A percentile compares a stretch with the other conserved stretches of the same genome.
phyloP scores from a whole-genome alignment of 1,140 invertebrate genomes.

The Drosophila sucinea region DNA sequence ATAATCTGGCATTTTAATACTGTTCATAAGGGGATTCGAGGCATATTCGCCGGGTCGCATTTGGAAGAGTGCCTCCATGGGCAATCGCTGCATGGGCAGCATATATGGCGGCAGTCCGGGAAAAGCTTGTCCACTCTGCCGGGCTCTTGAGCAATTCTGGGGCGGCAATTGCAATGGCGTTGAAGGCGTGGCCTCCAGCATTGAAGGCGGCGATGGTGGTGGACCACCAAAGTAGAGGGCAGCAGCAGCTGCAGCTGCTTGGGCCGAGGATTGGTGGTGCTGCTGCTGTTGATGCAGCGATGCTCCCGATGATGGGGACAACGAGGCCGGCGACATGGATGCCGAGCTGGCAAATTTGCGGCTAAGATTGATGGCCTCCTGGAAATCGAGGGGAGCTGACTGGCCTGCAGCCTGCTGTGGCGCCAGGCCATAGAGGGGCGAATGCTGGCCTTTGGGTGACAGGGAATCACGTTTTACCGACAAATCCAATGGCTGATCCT shows the following conservation, averaged over 20 bases:
- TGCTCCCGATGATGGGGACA: conserved; percentile 84
- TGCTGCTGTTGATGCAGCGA: conserved; percentile 24
- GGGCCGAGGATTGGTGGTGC: conserved; percentile 32
- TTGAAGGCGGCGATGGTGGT: conserved; percentile 58
- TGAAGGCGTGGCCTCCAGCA: conserved; percentile 83
- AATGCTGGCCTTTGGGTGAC: conserved; percentile 83
- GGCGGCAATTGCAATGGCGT: conserved; percentile 14
- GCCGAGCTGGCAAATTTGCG: conserved; percentile 86
- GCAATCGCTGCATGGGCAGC: conserved; percentile 85
- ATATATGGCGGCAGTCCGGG: conserved; percentile 78
- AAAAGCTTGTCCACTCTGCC: conserved; percentile 65
- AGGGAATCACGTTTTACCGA: conserved; percentile 89
- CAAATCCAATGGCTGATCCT: conserved; percentile 93
- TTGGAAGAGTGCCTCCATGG: conserved; percentile 87
- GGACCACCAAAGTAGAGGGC: conserved; percentile 65
- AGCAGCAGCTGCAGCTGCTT: conserved; percentile 66
- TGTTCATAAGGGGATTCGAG: conserved; percentile 85
- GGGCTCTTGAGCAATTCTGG: conserved; percentile 24
- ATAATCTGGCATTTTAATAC: conserved; percentile 83
- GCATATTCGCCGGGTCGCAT: conserved; percentile 85
- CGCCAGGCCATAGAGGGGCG: conserved; percentile 85
- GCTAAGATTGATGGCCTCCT: conserved; percentile 89
- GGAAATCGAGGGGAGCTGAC: conserved; percentile 67
- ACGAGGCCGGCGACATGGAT: conserved; percentile 69
- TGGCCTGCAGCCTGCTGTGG: conserved; percentile 49